These are phyloP conservation scores for Leptoclinus maculatus DNA, from an alignment of 2,797 vertebrate species.

Conservation along the genomic window DNA sequence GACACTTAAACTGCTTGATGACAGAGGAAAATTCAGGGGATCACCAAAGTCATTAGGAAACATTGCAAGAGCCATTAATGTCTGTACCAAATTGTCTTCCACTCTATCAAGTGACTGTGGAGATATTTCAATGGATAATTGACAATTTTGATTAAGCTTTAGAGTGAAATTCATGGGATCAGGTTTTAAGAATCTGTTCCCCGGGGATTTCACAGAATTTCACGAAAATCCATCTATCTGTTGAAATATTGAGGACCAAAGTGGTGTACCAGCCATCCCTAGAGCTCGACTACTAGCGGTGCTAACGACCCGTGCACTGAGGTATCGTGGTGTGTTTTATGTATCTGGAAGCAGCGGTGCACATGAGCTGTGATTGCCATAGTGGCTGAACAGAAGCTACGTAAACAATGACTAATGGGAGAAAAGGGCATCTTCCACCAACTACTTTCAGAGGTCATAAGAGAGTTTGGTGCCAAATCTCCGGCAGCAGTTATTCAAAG, in stretches of 20 bases:
- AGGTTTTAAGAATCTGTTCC: neutral
- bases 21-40: neutral
- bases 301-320: neutral
- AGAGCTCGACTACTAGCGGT: neutral
- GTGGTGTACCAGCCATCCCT: neutral
- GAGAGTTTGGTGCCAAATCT: conserved; percentile 22
- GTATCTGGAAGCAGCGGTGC: neutral
- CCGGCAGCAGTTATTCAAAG: conserved; percentile 39
- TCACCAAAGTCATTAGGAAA: neutral
- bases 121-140: neutral
- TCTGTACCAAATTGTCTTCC: neutral
- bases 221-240: neutral
- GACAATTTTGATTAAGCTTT: neutral
- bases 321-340: neutral
- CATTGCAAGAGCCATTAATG: neutral
- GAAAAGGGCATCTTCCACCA: neutral
- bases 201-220: neutral
- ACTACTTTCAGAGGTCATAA: conserved; percentile 26
- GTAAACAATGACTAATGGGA: neutral
- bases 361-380: neutral
- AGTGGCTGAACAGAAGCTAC: neutral
- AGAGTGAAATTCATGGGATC: neutral
- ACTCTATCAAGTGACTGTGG: neutral
- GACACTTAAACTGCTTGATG: neutral
- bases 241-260: neutral